Conservation (phyloP, 1,140 invertebrate genomes). For the Hesperophylax magnus region DNA sequence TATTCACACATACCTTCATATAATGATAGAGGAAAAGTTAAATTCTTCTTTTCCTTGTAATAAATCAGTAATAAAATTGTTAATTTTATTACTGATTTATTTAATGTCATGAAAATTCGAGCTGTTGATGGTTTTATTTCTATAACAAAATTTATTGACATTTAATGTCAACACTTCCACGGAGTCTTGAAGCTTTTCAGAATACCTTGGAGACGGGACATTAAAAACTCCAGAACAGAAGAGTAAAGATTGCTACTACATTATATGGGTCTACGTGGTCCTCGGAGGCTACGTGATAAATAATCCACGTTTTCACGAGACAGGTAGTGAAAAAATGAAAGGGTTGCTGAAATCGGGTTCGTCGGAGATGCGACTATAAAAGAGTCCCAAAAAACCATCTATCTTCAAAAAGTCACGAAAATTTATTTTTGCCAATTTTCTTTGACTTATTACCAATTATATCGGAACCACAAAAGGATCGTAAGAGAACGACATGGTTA, state of each 20-base stretch:
- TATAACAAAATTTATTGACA: not conserved
- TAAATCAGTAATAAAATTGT: no score
- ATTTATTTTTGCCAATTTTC: no score
- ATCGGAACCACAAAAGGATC: no score
- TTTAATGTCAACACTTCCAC: slow-evolving; percentile 22
- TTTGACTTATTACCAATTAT: no score
- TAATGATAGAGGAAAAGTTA: no score
- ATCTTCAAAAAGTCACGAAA: no score
- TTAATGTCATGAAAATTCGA: not conserved
- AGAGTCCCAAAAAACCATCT: no score
- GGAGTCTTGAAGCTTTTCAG: not conserved
- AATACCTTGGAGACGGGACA: no score
- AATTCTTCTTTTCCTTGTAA: no score
- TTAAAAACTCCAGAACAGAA: not conserved
- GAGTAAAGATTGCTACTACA: not conserved
- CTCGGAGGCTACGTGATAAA: slow-evolving; percentile 25
- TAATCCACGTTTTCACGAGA: not conserved
- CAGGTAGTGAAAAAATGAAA: not conserved
- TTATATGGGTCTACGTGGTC: not conserved
- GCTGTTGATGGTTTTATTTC: not conserved
- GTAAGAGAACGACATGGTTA: no score
- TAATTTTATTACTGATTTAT: not conserved
- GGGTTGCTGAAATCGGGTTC: not conserved
- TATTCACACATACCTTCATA: no score
- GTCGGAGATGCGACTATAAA: no score